These are phyloP conservation scores for Coendou prehensilis DNA, from an alignment of 2,797 vertebrate genomes.

Conservation along the genomic window DNA sequence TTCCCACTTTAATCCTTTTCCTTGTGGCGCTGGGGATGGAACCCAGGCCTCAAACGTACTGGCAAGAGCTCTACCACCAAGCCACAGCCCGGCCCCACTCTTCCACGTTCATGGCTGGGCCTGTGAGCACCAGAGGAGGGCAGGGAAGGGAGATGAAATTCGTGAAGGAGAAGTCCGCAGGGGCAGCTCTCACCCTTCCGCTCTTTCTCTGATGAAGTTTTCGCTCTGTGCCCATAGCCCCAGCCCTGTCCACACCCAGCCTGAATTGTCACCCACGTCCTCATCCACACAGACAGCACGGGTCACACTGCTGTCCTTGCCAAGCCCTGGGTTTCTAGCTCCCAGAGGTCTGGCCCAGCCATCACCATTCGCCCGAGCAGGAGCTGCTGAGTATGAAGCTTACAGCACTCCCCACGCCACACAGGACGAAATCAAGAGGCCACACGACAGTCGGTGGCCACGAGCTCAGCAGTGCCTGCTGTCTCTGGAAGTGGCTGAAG, in stretches of 20 bases:
- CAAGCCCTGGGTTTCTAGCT: neutral
- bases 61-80: neutral
- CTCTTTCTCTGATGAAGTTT: neutral
- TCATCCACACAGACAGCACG: neutral
- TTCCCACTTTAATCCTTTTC: neutral
- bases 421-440: neutral
- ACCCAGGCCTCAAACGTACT: neutral
- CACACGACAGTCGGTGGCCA: neutral
- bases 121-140: neutral
- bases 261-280: neutral
- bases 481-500: neutral
- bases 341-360: neutral
- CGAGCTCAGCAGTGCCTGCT: neutral
- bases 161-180: neutral
- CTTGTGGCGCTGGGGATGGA: neutral
- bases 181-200: neutral
- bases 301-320: neutral
- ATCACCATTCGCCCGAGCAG: neutral
- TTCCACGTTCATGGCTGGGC: neutral
- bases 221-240: neutral
- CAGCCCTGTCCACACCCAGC: fast-evolving
- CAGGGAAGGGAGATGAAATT: neutral
- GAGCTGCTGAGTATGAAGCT: neutral
- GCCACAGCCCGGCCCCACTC: neutral
- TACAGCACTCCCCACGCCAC: too few relatives aligned